These are phyloP conservation scores for Caenorhabditis drosophilae DNA, from an alignment of 2,888 invertebrate species.

Conservation along the genomic window DNA sequence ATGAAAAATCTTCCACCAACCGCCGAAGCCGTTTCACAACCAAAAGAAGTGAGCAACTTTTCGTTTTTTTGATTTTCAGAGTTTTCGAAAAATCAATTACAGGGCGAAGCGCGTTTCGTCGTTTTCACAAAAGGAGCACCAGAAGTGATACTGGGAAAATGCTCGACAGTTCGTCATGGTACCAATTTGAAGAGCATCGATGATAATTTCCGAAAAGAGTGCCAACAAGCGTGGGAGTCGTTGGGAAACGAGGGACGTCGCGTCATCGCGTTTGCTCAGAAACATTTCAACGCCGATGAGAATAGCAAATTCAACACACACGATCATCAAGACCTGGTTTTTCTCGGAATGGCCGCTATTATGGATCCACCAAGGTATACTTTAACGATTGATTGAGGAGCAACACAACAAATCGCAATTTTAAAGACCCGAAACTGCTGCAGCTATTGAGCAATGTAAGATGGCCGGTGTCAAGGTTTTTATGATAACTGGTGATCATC, in stretches of 20 bases:
- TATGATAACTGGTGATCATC: conserved; percentile 67
- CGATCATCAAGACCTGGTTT: conserved; percentile 55
- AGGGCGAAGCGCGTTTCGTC: conserved; percentile 51
- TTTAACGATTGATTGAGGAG: neutral
- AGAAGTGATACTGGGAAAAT: conserved; percentile 60
- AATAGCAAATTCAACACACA: conserved; percentile 42
- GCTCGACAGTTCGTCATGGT: conserved; percentile 46
- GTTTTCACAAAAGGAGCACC: conserved; percentile 68
- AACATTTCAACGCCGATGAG: conserved; percentile 55
- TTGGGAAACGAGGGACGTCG: conserved; percentile 65
- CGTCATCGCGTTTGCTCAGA: conserved; percentile 66
- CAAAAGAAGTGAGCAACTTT: conserved; percentile 8
- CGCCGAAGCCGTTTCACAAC: conserved; percentile 12
- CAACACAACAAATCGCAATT: neutral
- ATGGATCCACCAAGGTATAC: conserved; percentile 65
- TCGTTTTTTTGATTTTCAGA: neutral
- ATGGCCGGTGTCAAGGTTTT: conserved; percentile 67
- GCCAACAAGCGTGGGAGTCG: conserved; percentile 65
- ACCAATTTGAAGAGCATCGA: conserved; percentile 55
- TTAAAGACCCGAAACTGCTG: conserved; percentile 59
- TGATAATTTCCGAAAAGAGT: conserved; percentile 55
- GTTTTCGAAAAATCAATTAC: conserved; percentile 7
- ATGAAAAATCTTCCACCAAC: conserved; percentile 25
- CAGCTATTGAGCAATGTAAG: conserved; percentile 66
- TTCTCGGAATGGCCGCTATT: conserved; percentile 67